Evolutionary conservation across 2,888 invertebrate genomes (phyloP), one percentile per base, ranked within the genome.

Genomic region (Ditylenchus weischeri): DNA sequence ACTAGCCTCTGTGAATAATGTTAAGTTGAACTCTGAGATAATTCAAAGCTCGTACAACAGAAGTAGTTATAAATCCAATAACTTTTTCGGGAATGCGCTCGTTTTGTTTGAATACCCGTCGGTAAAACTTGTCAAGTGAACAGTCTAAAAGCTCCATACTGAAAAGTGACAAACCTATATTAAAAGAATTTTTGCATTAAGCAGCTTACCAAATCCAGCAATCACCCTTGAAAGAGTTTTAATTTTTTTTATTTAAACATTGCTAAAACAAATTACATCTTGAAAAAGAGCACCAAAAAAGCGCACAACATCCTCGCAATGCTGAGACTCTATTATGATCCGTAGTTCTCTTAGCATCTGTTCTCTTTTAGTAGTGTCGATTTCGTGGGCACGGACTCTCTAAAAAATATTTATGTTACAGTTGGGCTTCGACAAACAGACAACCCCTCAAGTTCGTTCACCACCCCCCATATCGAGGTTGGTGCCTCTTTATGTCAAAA

Each of bases 91-190:
- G 94, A 87, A 96, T 92, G 84, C 90, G 88, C 79, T 90, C 89
- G 78, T 90, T 88, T 83, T 89, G 88, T 83, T 92, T 91, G 85
- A 90, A 93, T 81, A 93, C 92, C 84, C 91, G 91, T 87, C 92
- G 92, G 85, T 94, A 95, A 87, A 93, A 92, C 87, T 93, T 93
- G 86, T 95, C 94, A 86, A 94, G 86, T 61, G 93, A 93, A 58
- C 91, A 91, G 84, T 94, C 93, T 93, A 95, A 93, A 78, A 95
- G 85, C 85, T 94, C 93, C 93, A 94, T 94, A 84, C 93, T 93
- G 35, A 58, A 58, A 63, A 54, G 29, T n/a, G n/a, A n/a, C n/a
- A n/a, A n/a, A n/a, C n/a, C n/a, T n/a, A n/a, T 70, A n/a, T 21
- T 6, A 68, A 47, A 68, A 64, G 38, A 69, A 58, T 35, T 23